These are phyloP conservation scores for Monochamus alternatus DNA, from an alignment of 2,888 invertebrate species.

Conservation along the genomic window DNA sequence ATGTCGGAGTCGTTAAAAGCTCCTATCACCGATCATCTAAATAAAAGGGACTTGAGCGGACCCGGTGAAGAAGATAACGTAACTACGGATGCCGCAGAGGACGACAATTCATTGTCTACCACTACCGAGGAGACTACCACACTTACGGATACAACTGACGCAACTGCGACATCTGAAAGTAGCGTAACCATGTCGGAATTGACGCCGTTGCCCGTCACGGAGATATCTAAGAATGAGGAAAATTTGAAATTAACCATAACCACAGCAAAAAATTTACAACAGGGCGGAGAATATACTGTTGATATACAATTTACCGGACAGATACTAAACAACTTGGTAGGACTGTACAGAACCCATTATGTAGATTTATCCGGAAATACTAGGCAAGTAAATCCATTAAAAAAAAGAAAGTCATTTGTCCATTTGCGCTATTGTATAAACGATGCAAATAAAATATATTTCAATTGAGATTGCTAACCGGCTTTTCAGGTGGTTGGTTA, in stretches of 20 bases:
- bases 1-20: conserved; percentile 38
- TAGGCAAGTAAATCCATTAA: conserved; percentile 69
- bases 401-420: no score
- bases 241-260: conserved; percentile 69
- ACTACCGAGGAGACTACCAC: conserved; percentile 36
- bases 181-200: conserved; percentile 47
- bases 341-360: conserved; percentile 81
- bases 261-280: conserved; percentile 69
- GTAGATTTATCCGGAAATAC: conserved; percentile 68
- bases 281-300: conserved; percentile 74
- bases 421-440: no score
- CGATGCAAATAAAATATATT: no score
- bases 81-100: conserved; percentile 21
- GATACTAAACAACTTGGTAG: conserved; percentile 76
- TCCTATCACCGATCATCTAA: conserved; percentile 31
- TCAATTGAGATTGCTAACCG: no score
- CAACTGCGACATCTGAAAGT: conserved; percentile 40
- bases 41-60: conserved; percentile 36
- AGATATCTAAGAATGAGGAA: conserved; percentile 65
- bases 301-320: conserved; percentile 74
- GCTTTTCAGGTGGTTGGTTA: conserved; percentile 73
- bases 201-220: conserved; percentile 56
- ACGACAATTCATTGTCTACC: conserved; percentile 31
- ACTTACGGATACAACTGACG: conserved; percentile 28
- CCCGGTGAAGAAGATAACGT: not conserved